Percentiles rank a stretch among this genome's conserved stretches.
Evolutionary conservation across 2,888 invertebrate species (phyloP).

Genomic region (Eupelmus urozonus): DNA sequence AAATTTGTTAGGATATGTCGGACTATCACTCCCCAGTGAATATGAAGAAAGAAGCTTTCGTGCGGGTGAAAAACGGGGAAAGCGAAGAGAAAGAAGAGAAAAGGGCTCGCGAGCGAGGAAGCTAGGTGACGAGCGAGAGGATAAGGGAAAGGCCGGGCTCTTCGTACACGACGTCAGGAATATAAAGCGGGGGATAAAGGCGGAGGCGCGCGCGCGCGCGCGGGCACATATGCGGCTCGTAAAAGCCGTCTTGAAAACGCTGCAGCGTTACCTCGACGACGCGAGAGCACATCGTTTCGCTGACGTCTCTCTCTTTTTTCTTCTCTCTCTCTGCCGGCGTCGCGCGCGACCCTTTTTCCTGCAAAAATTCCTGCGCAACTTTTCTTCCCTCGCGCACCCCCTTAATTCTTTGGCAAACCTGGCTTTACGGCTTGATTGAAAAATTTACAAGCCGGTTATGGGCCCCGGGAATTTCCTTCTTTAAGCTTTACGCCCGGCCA

Average conservation of each 20-base stretch:
- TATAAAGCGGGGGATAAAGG: slow-evolving; percentile 72
- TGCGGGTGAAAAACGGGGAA: slow-evolving; percentile 43
- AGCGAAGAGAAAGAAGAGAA: slow-evolving; percentile 24
- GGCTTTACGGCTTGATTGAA: slow-evolving; percentile 40
- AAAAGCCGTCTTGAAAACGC: slow-evolving; percentile 70
- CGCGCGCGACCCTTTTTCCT: background rate
- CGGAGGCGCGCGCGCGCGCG: too few relatives aligned
- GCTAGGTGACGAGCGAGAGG: background rate
- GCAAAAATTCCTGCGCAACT: slow-evolving; percentile 4
- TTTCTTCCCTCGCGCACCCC: background rate
- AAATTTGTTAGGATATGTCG: slow-evolving; percentile 75
- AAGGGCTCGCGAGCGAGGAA: background rate
- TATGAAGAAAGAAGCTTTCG: slow-evolving; percentile 72
- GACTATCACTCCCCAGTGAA: slow-evolving; percentile 75
- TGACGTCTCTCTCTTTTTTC: slow-evolving; percentile 31
- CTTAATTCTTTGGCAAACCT: slow-evolving; percentile 32
- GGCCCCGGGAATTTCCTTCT: slow-evolving; percentile 3
- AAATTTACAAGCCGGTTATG: slow-evolving; percentile 30
- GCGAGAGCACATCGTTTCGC: slow-evolving; percentile 54
- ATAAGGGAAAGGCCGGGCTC: slow-evolving; percentile 57
- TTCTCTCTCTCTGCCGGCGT: background rate
- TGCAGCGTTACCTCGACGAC: slow-evolving; percentile 64
- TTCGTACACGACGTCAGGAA: slow-evolving; percentile 68
- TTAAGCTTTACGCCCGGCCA: background rate
- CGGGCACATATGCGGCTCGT: slow-evolving; percentile 72